Conservation (phyloP, 1,140 invertebrate species). For the Conus betulinus region DNA sequence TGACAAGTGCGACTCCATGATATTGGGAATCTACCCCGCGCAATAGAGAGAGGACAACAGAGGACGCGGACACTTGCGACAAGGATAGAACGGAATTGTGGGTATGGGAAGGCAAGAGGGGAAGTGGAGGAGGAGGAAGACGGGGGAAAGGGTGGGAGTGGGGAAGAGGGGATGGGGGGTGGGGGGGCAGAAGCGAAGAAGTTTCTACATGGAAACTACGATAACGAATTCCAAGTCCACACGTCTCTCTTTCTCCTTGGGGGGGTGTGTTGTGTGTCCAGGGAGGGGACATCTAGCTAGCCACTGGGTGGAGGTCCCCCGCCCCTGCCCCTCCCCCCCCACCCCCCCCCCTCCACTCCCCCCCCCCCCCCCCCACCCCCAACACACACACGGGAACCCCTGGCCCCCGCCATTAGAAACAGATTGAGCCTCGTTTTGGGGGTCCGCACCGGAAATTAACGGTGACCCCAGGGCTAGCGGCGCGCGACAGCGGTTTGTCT, state of each 20-base stretch:
- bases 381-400: too few relatives aligned
- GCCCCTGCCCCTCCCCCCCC: too few relatives aligned
- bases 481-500: constrained; percentile 7
- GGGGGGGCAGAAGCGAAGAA: neutral
- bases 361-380: neutral
- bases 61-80: too few relatives aligned
- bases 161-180: neutral
- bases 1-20: neutral
- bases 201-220: neutral
- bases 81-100: too few relatives aligned
- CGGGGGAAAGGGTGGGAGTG: neutral
- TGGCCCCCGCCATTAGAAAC: neutral
- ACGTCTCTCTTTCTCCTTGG: too few relatives aligned
- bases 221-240: neutral
- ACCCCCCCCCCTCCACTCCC: neutral
- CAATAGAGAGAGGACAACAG: too few relatives aligned
- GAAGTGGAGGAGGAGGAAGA: neutral
- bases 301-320: too few relatives aligned
- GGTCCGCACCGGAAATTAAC: constrained; percentile 19
- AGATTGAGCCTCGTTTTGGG: constrained; percentile 17
- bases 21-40: neutral
- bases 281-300: too few relatives aligned
- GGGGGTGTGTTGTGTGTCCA: too few relatives aligned
- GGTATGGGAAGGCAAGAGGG: too few relatives aligned
- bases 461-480: neutral